Evolutionary conservation across 2,113 vertebrate genomes (phyloP), one percentile per base, ranked within the genome.

Genomic region (Formicarius rufipectus): DNA sequence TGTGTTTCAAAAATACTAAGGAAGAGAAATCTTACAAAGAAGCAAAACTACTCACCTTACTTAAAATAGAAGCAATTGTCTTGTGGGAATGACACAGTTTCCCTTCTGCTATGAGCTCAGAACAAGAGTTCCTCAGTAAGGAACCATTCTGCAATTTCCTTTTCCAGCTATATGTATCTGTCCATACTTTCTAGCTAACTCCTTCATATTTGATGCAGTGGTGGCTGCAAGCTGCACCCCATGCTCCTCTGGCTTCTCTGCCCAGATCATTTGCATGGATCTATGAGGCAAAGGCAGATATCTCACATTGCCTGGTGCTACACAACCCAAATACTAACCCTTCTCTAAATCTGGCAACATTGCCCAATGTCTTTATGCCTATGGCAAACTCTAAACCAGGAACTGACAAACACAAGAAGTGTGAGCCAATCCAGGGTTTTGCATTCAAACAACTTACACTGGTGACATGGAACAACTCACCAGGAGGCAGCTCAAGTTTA

Each of bases 401-500:
- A 78, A 31, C 6, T 76, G 25, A 20, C 10, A 84, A 72, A 42
- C 5, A 20, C 6, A 31, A 27, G 20, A 63, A 2, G 4, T 11
- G 35, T 76, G 15, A 90, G 10, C 3, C 25, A 42, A 10, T 83
- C 47, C 0, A 0, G 42, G 28, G 3, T 23, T 79, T 83, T 83
- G 40, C 14, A 14, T 45, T 63, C 53, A 40, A 55, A 33, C 3
- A 44, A 10, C 11, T 68, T 44, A 42, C 14, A 7, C 2, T 6
- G n/a, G 11, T 76, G 39, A 33, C 22, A 30, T 2, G 6, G 8
- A 5, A 27, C 0, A 2, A 14, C 13, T 45, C 35, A 53, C 35
- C 28, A 79, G 11, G 71, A 83, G 35, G 24, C 17, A 77, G 33
- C 2, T 55, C 0, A 0, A n/a, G 10, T 73, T 58, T 68, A 40